A percentile compares a stretch with the other conserved stretches of the same genome.
These are phyloP conservation scores for Nymphalis urticae DNA, from an alignment of 2,888 invertebrate species.

Conservation along the genomic window DNA sequence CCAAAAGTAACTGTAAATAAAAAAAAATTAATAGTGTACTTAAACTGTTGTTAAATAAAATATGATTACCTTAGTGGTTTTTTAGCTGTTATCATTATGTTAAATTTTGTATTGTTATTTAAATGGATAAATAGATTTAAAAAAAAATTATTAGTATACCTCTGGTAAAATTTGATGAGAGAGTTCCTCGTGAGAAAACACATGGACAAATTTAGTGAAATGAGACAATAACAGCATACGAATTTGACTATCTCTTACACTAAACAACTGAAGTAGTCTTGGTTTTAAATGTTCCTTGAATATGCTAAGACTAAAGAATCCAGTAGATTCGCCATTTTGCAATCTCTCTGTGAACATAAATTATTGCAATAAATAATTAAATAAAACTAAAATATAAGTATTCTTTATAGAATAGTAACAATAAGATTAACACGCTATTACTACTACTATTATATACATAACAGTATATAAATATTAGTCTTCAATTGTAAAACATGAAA, in stretches of 20 bases:
- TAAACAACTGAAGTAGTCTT: conserved; percentile 89
- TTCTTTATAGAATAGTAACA: no score
- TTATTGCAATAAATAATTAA: neutral
- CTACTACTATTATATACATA: neutral
- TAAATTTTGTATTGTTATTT: no score
- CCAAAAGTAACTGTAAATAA: conserved; percentile 86
- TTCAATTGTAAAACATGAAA: no score
- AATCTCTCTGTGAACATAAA: conserved; percentile 59
- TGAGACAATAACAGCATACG: conserved; percentile 89
- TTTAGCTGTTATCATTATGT: no score
- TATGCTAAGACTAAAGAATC: conserved; percentile 85
- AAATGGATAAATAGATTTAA: no score
- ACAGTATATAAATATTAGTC: neutral
- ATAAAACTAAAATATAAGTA: neutral
- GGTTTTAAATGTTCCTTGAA: conserved; percentile 89
- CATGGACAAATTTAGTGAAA: conserved; percentile 87
- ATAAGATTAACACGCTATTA: neutral
- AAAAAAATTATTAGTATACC: conserved; percentile 62
- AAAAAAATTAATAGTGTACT: conserved; percentile 11
- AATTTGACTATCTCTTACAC: conserved; percentile 90
- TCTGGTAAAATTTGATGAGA: conserved; percentile 91
- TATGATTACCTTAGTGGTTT: no score
- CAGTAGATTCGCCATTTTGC: conserved; percentile 71
- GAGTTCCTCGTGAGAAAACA: conserved; percentile 89
- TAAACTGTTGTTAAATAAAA: neutral